Conservation (phyloP, 2,113 vertebrate genomes). For the Holacanthus passer region DNA sequence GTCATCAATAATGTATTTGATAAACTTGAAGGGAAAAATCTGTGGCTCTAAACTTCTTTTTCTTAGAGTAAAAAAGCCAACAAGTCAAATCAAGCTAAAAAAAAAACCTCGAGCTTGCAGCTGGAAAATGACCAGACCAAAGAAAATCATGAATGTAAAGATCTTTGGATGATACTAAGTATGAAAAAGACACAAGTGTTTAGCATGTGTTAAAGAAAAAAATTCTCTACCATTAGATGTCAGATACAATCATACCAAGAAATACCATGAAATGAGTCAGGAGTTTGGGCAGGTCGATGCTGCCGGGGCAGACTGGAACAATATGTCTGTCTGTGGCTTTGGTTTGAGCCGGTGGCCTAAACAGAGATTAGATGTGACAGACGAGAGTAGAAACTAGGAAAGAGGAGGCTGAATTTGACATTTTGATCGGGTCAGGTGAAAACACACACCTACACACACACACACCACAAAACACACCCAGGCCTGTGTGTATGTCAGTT, state of each 20-base stretch:
- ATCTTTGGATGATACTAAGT: background rate
- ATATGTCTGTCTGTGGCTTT: conserved; percentile 2
- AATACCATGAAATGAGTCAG: conserved; percentile 10
- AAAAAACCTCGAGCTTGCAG: background rate
- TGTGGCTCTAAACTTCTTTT: background rate
- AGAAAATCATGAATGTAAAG: background rate
- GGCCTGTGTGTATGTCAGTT: background rate
- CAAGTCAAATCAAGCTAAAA: background rate
- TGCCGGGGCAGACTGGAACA: background rate
- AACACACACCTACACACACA: background rate
- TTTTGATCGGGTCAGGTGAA: conserved; percentile 14
- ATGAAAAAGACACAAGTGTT: background rate
- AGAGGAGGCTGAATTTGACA: conserved; percentile 6
- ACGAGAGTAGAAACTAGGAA: conserved; percentile 9
- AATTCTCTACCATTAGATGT: background rate
- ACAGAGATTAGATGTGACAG: conserved; percentile 15
- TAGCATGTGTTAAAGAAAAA: background rate
- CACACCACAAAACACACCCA: background rate
- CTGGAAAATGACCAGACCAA: conserved; percentile 2
- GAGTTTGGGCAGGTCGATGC: background rate
- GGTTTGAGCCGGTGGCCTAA: conserved; percentile 26
- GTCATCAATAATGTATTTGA: background rate
- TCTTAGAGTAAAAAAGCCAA: background rate
- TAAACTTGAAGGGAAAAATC: background rate
- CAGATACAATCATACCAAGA: background rate